Evolutionary conservation across 2,113 vertebrate species (phyloP), one percentile per base, ranked within the genome.

Genomic region (Fregata magnificens): DNA sequence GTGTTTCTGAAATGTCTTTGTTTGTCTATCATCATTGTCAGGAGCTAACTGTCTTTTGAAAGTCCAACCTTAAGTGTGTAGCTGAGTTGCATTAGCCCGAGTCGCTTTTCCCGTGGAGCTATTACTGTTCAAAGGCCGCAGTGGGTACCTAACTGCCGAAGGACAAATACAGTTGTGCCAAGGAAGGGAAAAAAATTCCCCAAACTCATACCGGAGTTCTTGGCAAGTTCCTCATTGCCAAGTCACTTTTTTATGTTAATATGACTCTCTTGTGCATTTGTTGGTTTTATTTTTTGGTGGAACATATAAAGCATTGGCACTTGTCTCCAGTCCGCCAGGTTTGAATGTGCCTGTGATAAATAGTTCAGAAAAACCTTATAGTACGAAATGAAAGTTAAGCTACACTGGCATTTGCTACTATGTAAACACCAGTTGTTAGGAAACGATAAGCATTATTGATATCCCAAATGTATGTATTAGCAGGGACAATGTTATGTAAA

Each of bases 371-470:
- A 97, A 95, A 87, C 34, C 38, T 96, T 95, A 55, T 20, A 59
- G 85, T 77, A 45, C 2, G 52, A 90, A 97, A 94, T 50, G 66
- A 92, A 97, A 98, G 94, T 96, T 97, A 98, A 98, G 88, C 80
- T 94, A 74, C 36, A 4, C 1, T 98, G 96, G 82, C 97, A 98
- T 98, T 98, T 98, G 91, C 95, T 98, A 96, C 96, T 98, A 97
- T 94, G 97, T 98, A 98, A 98, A 98, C 98, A 98, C 86, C 97
- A 95, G 97, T 98, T 98, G 97, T 96, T 97, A 96, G 94, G 88
- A 98, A 98, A 95, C 0, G 69, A 98, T 98, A 98, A 98, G 95
- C 90, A 89, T 98, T 98, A 97, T 93, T 97, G 96, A 98, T 98
- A 97, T 86, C 94, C 94, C 95, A 96, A 98, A 97, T 91, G 95